A percentile compares a stretch with the other conserved stretches of the same genome.
Conservation (phyloP, 2,888 invertebrate genomes). For the Leptopilina syphax region DNA sequence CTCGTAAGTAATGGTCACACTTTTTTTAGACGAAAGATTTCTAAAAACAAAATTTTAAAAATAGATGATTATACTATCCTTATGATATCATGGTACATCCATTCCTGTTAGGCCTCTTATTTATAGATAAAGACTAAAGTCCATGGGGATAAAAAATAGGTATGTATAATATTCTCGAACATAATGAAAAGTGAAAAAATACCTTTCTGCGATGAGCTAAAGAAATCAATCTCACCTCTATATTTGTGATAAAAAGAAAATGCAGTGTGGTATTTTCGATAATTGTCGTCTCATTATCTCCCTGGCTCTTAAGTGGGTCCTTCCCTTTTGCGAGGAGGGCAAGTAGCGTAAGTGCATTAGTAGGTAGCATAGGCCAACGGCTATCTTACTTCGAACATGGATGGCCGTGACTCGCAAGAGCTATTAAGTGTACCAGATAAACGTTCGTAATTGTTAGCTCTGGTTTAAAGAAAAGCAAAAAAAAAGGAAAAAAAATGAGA, state of each 20-base stretch:
- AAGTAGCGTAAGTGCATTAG: conserved; percentile 39
- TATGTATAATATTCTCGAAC: too few species aligned
- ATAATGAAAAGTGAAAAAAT: too few species aligned
- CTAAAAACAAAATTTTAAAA: too few species aligned
- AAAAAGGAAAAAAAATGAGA: not conserved
- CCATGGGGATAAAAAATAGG: too few species aligned
- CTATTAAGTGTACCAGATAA: conserved; percentile 57
- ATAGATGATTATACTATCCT: too few species aligned
- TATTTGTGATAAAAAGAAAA: not conserved
- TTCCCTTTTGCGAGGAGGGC: conserved; percentile 29
- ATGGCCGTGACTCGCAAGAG: conserved; percentile 53
- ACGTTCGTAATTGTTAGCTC: conserved; percentile 55
- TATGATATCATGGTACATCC: too few species aligned
- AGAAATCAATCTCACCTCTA: conserved; percentile 30
- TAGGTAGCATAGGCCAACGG: conserved; percentile 50
- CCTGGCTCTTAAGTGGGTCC: conserved; percentile 29
- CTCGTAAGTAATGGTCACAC: too few species aligned
- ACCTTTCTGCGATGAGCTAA: not conserved
- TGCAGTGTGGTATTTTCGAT: conserved; percentile 20
- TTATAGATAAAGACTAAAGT: too few species aligned
- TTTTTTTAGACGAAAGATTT: too few species aligned
- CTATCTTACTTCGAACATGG: conserved; percentile 46
- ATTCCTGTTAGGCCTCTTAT: too few species aligned
- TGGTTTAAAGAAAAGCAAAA: conserved; percentile 4
- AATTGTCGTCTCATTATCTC: conserved; percentile 38